These are phyloP conservation scores for Bembecia ichneumoniformis DNA, from an alignment of 2,888 invertebrate species.

Conservation along the genomic window DNA sequence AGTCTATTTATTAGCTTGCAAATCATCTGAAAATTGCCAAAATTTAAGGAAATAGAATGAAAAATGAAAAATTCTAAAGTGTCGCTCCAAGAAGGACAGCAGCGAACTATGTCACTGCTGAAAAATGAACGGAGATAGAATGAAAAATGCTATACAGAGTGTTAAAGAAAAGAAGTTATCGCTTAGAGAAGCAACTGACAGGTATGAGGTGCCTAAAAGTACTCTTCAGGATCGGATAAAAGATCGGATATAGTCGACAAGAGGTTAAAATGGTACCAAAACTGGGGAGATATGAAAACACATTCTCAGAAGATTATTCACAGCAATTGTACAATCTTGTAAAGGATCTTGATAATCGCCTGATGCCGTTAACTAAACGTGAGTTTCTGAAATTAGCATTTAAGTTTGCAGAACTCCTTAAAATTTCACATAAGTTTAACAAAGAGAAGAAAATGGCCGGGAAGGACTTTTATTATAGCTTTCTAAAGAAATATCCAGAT, in stretches of 20 bases:
- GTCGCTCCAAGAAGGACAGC: no score
- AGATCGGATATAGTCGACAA: background rate
- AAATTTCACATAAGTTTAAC: background rate
- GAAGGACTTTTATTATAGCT: no score
- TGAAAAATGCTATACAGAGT: background rate
- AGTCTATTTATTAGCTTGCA: no score
- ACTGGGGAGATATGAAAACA: slow-evolving; percentile 2
- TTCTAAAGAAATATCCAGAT: no score
- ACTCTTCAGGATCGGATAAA: slow-evolving; percentile 2
- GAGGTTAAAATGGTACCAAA: background rate
- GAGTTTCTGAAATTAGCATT: slow-evolving; percentile 1
- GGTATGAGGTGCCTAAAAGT: slow-evolving; percentile 1
- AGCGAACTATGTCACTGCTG: no score
- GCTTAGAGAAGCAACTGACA: slow-evolving; percentile 1
- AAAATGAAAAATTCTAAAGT: no score
- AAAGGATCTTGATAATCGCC: slow-evolving; percentile 1
- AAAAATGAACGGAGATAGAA: no score
- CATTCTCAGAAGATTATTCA: background rate
- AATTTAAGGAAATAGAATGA: no score
- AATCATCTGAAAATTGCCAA: no score
- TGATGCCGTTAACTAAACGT: background rate
- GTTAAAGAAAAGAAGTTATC: slow-evolving; percentile 1
- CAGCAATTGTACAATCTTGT: background rate
- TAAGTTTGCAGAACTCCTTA: background rate
- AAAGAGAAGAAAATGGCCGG: background rate